Evolutionary conservation across 1,140 invertebrate genomes (phyloP).

Genomic region (Megalopta genalis): DNA sequence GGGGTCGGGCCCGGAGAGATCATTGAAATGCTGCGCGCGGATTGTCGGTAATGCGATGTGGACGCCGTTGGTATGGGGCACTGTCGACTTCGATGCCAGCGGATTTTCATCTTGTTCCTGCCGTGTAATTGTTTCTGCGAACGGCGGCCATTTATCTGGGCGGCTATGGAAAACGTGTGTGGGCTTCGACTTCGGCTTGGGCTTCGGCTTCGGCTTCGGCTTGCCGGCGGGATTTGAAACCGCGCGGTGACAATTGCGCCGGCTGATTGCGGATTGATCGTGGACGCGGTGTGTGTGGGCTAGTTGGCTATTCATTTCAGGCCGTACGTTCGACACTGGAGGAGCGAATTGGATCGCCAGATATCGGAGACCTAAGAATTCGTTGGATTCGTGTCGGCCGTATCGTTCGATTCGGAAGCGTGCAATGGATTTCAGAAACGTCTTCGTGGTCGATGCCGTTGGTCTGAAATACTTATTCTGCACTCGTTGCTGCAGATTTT

Average conservation of each 20-base stretch:
- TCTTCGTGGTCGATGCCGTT: no score
- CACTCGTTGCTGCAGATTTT: no score
- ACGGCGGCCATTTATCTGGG: background rate
- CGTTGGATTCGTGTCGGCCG: no score
- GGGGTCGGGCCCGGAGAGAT: slow-evolving; percentile 20
- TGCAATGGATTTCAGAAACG: no score
- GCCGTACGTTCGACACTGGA: no score
- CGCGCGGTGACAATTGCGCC: no score
- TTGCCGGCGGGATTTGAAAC: slow-evolving; percentile 11
- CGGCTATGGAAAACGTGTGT: no score
- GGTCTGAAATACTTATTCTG: no score
- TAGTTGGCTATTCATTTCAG: no score
- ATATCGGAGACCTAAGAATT: no score
- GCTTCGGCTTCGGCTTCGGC: slow-evolving; percentile 5
- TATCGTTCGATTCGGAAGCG: no score
- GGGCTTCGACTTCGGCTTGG: background rate
- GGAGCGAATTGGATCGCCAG: no score
- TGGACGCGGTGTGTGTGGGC: slow-evolving; percentile 1
- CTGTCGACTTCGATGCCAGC: background rate
- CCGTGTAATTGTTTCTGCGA: background rate
- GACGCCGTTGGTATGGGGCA: background rate
- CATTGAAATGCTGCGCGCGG: slow-evolving; percentile 36
- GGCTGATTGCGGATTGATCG: slow-evolving; percentile 49
- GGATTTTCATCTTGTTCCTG: slow-evolving; percentile 1
- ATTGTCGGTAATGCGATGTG: background rate